Evolutionary conservation across 2,797 vertebrate species (phyloP).

Genomic region (Falco naumanni): DNA sequence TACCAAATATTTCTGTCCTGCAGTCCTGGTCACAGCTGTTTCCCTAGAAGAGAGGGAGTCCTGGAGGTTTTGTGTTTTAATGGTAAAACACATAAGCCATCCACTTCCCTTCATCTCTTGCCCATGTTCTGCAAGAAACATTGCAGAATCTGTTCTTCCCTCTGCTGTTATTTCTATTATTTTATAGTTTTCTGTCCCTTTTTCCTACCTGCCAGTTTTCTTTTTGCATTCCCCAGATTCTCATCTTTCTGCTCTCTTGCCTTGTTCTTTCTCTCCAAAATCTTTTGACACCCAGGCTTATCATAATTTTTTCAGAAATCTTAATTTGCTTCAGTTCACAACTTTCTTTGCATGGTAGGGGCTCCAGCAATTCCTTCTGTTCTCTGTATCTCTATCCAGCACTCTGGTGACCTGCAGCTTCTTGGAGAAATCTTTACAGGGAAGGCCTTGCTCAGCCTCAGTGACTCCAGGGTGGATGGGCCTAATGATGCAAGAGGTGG

Average conservation of each 20-base stretch:
- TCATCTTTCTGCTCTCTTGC: not conserved
- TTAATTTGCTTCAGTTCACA: not conserved
- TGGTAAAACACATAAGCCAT: not conserved
- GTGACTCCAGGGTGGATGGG: not conserved
- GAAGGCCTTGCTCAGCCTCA: not conserved
- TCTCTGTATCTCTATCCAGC: not conserved
- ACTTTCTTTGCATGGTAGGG: not conserved
- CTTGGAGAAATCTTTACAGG: not conserved
- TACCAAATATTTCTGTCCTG: not conserved
- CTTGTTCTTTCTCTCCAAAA: not conserved
- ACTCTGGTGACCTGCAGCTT: not conserved
- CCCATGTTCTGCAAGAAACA: not conserved
- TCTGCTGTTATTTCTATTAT: not conserved
- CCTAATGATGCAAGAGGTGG: not conserved
- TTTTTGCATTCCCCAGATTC: not conserved
- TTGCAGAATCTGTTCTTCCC: not conserved
- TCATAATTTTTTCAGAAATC: not conserved
- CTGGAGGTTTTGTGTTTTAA: not conserved
- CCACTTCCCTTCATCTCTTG: not conserved
- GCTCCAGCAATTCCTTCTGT: not conserved
- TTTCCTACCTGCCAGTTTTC: not conserved
- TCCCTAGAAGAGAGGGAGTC: not conserved
- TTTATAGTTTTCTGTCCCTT: not conserved
- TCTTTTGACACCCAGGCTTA: not conserved
- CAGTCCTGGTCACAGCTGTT: not conserved